These are phyloP conservation scores for Microtus ochrogaster DNA, from an alignment of 2,113 vertebrate species.

Conservation along the genomic window DNA sequence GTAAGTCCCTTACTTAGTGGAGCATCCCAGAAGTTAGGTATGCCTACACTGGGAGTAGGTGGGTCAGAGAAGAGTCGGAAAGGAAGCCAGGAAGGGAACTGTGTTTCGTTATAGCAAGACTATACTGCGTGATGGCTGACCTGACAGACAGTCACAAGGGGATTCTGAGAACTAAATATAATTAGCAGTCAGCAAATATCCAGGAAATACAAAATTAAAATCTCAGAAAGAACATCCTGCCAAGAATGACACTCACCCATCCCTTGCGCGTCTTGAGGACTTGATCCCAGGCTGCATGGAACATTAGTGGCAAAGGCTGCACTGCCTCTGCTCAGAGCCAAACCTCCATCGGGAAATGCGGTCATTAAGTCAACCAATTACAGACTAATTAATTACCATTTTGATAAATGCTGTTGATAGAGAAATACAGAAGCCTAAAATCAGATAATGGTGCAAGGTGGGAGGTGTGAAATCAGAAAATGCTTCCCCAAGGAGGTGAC, in stretches of 20 bases:
- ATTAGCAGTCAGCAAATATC: constrained; percentile 31
- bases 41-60: background rate
- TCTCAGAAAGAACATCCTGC: constrained; percentile 42
- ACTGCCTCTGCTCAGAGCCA: background rate
- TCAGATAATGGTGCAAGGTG: background rate
- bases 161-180: constrained; percentile 33
- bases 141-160: background rate
- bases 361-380: constrained; percentile 62
- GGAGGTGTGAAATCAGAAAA: constrained; percentile 49
- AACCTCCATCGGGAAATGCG: background rate
- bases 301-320: background rate
- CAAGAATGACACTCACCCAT: constrained; percentile 39
- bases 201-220: constrained; percentile 41
- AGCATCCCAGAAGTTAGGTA: background rate
- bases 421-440: constrained; percentile 37
- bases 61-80: background rate
- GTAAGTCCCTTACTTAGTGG: background rate
- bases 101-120: background rate
- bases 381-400: constrained; percentile 69
- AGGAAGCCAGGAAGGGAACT: background rate
- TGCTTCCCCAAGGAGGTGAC: background rate
- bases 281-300: background rate
- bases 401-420: constrained; percentile 60
- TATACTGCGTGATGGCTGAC: background rate
- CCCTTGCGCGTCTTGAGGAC: background rate